Evolutionary conservation across 2,113 vertebrate genomes (phyloP).

Genomic region (Macquaria ambigua): DNA sequence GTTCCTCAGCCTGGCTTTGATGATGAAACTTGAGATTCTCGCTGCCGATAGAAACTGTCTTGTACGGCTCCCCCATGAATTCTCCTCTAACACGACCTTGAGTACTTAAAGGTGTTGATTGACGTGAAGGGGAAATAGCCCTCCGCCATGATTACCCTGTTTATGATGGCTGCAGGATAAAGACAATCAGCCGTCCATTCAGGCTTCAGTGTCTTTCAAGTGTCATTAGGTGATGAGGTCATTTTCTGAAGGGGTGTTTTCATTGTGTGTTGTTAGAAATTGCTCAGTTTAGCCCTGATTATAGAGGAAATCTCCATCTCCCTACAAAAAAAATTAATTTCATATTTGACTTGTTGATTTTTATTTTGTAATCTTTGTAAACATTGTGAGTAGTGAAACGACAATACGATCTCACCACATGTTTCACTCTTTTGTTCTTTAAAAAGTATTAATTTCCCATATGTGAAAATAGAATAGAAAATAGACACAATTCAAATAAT

Average conservation of each 20-base stretch:
- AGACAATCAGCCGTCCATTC: constrained; percentile 23
- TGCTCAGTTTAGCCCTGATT: background rate
- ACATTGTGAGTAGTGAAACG: background rate
- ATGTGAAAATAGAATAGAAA: too few relatives aligned
- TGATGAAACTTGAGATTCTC: background rate
- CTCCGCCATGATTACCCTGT: constrained; percentile 1
- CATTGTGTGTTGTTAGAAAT: constrained; percentile 9
- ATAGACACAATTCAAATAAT: background rate
- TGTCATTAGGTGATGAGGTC: constrained; percentile 10
- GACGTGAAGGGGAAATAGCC: background rate
- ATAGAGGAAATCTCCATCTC: background rate
- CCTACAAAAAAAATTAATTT: background rate
- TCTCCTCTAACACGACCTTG: background rate
- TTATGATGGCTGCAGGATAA: background rate
- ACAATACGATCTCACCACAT: background rate
- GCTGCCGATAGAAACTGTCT: constrained; percentile 17
- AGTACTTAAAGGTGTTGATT: background rate
- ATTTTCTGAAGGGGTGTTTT: constrained; percentile 29
- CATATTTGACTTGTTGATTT: background rate
- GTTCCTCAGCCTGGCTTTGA: constrained; percentile 27
- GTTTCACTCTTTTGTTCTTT: background rate
- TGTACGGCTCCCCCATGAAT: background rate
- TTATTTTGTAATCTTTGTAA: background rate
- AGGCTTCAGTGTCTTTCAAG: constrained; percentile 27
- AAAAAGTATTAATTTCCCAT: background rate